These are phyloP conservation scores for Coleophora deauratella DNA, from an alignment of 2,888 invertebrate species.

Conservation along the genomic window DNA sequence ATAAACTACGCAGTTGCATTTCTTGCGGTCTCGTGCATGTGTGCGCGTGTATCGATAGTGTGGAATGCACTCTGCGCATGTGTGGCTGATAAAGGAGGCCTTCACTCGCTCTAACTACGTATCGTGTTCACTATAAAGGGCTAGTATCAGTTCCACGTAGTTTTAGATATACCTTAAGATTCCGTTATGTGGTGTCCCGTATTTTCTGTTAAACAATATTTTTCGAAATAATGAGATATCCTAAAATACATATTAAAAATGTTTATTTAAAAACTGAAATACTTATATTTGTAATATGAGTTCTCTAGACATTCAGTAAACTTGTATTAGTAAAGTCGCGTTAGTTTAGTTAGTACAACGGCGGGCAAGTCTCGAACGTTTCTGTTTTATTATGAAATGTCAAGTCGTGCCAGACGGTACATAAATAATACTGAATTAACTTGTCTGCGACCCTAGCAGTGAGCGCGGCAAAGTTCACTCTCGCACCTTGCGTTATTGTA, in stretches of 20 bases:
- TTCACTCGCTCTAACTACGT: slow-evolving; percentile 15
- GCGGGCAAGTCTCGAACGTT: slow-evolving; percentile 35
- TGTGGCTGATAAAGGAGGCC: slow-evolving; percentile 35
- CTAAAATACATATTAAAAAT: too few relatives aligned
- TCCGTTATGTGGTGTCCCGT: too few relatives aligned
- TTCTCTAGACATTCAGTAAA: slow-evolving; percentile 53
- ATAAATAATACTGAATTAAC: slow-evolving; percentile 69
- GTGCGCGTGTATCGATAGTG: slow-evolving; percentile 22
- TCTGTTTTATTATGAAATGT: slow-evolving; percentile 66
- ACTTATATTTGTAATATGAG: slow-evolving; percentile 23
- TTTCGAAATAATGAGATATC: too few relatives aligned
- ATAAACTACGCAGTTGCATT: slow-evolving; percentile 60
- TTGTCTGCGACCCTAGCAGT: slow-evolving; percentile 62
- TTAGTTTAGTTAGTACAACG: slow-evolving; percentile 21
- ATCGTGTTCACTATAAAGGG: slow-evolving; percentile 1
- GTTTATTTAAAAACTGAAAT: too few relatives aligned
- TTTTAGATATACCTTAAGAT: background rate
- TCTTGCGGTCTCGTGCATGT: slow-evolving; percentile 24
- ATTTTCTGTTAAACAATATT: too few relatives aligned
- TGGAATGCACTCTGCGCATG: slow-evolving; percentile 28
- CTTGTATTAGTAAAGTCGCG: slow-evolving; percentile 37
- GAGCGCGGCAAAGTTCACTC: slow-evolving; percentile 43
- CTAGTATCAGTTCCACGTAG: background rate
- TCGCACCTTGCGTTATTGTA: slow-evolving; percentile 38
- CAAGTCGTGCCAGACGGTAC: slow-evolving; percentile 63